Evolutionary conservation across 2,888 invertebrate species (phyloP).

Genomic region (Crioceris asparagi): DNA sequence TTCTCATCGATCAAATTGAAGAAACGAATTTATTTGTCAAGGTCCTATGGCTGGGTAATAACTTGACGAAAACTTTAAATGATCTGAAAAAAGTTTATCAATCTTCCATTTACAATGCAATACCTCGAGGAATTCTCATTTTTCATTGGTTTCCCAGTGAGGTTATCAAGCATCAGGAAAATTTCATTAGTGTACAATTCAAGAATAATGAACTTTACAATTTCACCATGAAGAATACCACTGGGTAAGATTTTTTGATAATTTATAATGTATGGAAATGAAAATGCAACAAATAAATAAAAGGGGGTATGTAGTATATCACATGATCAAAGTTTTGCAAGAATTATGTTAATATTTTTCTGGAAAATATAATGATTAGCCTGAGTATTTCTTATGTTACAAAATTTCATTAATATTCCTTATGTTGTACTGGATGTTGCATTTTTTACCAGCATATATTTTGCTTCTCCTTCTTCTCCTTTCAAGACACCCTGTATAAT

Average conservation of each 20-base stretch:
- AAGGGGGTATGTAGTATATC: no score
- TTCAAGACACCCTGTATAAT: not conserved
- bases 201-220: constrained; percentile 48
- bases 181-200: constrained; percentile 47
- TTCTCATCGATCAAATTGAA: constrained; percentile 50
- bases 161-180: constrained; percentile 41
- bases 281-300: no score
- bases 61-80: constrained; percentile 39
- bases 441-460: no score
- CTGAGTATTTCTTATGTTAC: no score
- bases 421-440: no score
- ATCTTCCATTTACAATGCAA: not conserved
- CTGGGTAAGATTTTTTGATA: constrained; percentile 1
- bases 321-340: no score
- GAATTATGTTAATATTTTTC: no score
- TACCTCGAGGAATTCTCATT: constrained; percentile 38
- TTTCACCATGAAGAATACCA: constrained; percentile 17
- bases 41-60: constrained; percentile 58
- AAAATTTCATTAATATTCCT: no score
- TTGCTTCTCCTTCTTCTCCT: no score
- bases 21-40: constrained; percentile 50
- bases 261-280: no score
- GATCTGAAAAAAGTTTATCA: constrained; percentile 32
- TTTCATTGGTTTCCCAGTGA: constrained; percentile 59
- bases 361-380: no score